Conservation (phyloP, 2,797 vertebrate species). For the Enteromius thamalakanensis region DNA sequence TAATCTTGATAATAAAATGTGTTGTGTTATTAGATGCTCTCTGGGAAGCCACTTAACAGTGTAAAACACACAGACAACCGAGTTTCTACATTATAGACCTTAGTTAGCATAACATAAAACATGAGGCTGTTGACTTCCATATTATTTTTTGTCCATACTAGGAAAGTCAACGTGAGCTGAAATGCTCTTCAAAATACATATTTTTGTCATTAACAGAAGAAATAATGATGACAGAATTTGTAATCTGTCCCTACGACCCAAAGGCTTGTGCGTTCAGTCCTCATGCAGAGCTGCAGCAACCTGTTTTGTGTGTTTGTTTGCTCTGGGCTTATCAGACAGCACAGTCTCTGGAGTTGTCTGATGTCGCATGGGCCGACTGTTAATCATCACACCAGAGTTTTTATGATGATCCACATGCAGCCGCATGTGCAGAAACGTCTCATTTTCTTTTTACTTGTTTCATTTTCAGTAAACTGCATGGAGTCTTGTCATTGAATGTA, state of each 20-base stretch:
- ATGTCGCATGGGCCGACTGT: neutral
- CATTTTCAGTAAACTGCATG: neutral
- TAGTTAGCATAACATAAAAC: neutral
- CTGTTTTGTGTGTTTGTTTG: slow-evolving; percentile 23
- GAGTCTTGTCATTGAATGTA: neutral
- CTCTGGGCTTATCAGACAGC: slow-evolving; percentile 20
- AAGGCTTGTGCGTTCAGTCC: neutral
- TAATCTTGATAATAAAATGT: neutral
- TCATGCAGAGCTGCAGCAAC: neutral
- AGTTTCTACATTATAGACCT: neutral
- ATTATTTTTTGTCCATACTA: neutral
- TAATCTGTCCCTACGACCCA: neutral
- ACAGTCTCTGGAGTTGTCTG: neutral
- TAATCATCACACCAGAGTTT: slow-evolving; percentile 33
- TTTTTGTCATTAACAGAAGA: neutral
- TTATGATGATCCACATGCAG: too few relatives aligned
- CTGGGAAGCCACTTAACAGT: neutral
- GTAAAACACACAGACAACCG: neutral
- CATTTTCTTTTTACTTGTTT: neutral
- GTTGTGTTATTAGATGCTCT: neutral
- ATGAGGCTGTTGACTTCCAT: neutral
- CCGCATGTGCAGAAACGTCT: neutral
- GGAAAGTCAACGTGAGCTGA: neutral
- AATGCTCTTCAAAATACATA: neutral
- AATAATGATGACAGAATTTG: neutral